Conservation (phyloP, 2,797 vertebrate genomes). For the Galaxias olidus region DNA sequence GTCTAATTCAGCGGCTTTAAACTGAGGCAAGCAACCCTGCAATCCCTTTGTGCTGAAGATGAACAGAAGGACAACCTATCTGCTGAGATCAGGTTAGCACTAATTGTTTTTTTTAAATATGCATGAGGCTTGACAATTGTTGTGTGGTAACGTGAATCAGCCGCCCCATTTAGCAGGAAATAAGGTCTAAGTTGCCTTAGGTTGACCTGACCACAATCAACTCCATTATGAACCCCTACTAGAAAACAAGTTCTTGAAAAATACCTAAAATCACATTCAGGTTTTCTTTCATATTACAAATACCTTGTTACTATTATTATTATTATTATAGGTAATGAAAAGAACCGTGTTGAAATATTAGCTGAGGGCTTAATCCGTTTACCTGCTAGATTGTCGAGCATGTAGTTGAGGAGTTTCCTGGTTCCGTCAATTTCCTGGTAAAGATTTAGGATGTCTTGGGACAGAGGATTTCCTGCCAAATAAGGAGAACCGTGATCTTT, state of each 20-base stretch:
- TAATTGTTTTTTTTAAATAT: conserved; percentile 14
- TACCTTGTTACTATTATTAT: too few species aligned
- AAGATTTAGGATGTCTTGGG: conserved; percentile 96
- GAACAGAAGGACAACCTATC: not conserved
- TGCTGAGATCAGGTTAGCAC: conserved; percentile 7
- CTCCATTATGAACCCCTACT: too few species aligned
- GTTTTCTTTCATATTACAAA: too few species aligned
- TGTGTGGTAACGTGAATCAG: not conserved
- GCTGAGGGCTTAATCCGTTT: conserved; percentile 16
- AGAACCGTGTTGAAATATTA: too few species aligned
- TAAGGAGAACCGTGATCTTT: too few species aligned
- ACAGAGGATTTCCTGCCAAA: conserved; percentile 94
- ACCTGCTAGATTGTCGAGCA: conserved; percentile 99
- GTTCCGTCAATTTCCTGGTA: conserved; percentile 98
- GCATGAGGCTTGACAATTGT: not conserved
- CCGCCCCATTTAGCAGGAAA: conserved; percentile 75
- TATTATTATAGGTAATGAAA: too few species aligned
- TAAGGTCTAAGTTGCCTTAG: too few species aligned
- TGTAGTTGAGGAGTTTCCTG: conserved; percentile 98
- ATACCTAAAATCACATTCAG: too few species aligned
- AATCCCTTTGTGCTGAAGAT: not conserved
- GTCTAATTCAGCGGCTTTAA: too few species aligned
- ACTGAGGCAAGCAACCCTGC: not conserved
- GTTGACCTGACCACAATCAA: not conserved
- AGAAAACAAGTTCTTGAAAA: too few species aligned